Evolutionary conservation across 1,140 invertebrate species (phyloP).

Genomic region (Drosophila simulans): DNA sequence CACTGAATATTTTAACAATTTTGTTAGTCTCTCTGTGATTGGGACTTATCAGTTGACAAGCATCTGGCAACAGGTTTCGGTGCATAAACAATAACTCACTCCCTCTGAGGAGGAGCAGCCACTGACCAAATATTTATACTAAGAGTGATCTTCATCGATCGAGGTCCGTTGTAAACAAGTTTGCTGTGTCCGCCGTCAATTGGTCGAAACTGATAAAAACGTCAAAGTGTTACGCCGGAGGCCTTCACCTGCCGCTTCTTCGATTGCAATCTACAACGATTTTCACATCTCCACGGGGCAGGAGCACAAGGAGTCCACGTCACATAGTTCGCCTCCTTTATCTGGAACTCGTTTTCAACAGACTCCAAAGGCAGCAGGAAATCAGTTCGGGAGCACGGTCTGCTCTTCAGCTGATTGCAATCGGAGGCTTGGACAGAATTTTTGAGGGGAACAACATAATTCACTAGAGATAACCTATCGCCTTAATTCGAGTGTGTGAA

Average conservation of each 20-base stretch:
- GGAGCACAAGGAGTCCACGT: conserved; percentile 13
- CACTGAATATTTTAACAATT: conserved; percentile 52
- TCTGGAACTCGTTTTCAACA: conserved; percentile 55
- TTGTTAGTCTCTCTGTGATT: conserved; percentile 35
- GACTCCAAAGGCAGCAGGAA: conserved; percentile 40
- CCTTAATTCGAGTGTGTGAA: conserved; percentile 10
- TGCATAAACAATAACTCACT: conserved; percentile 28
- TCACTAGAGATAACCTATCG: conserved; percentile 61
- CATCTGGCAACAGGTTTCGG: conserved; percentile 55
- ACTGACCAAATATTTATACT: conserved; percentile 53
- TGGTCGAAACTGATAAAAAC: conserved; percentile 70
- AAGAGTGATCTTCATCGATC: conserved; percentile 26
- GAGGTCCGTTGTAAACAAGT: conserved; percentile 40
- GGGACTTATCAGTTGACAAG: conserved; percentile 52
- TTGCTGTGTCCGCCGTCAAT: conserved; percentile 54
- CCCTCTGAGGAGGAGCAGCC: conserved; percentile 5
- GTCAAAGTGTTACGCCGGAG: conserved; percentile 66
- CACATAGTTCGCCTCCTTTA: conserved; percentile 27
- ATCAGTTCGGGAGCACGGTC: conserved; percentile 31
- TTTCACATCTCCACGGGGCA: conserved; percentile 57
- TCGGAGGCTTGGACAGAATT: conserved; percentile 50
- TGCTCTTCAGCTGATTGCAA: conserved; percentile 32
- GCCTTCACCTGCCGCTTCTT: conserved; percentile 56
- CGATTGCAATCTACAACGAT: conserved; percentile 71
- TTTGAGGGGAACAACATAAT: conserved; percentile 72